Evolutionary conservation across 2,888 invertebrate genomes (phyloP).

Genomic region (Chymomyza procnemis): DNA sequence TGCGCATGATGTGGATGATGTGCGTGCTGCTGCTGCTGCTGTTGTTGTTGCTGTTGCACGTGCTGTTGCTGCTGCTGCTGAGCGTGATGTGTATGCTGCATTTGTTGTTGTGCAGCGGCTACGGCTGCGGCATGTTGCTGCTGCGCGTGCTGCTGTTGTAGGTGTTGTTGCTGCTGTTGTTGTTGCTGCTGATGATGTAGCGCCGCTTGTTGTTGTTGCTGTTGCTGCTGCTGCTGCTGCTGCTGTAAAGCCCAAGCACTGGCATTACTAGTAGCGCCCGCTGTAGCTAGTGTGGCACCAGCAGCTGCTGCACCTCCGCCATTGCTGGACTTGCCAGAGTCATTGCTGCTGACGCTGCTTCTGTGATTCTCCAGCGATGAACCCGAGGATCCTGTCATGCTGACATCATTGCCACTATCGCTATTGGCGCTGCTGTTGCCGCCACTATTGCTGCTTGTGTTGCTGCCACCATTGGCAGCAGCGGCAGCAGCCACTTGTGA

Average conservation of each 20-base stretch:
- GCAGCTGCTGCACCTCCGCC: background rate
- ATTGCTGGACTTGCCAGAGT: constrained; percentile 50
- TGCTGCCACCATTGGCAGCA: constrained; percentile 40
- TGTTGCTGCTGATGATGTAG: constrained; percentile 43
- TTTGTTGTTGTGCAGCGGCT: constrained; percentile 57
- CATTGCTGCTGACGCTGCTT: constrained; percentile 63
- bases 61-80: constrained; percentile 47
- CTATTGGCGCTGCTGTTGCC: constrained; percentile 46
- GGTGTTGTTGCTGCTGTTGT: constrained; percentile 46
- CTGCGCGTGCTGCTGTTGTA: constrained; percentile 65
- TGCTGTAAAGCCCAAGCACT: constrained; percentile 48
- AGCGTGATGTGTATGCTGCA: constrained; percentile 50
- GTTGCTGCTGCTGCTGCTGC: constrained; percentile 51
- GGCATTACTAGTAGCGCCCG: constrained; percentile 49
- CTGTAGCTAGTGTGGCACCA: constrained; percentile 37
- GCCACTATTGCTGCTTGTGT: constrained; percentile 40
- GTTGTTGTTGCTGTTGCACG: constrained; percentile 37
- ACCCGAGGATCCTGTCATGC: constrained; percentile 39
- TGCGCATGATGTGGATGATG: constrained; percentile 58
- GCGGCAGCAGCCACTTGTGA: constrained; percentile 66
- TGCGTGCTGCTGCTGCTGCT: constrained; percentile 27
- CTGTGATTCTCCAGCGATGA: constrained; percentile 53
- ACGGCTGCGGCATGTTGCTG: constrained; percentile 60
- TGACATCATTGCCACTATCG: constrained; percentile 42
- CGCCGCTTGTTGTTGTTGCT: constrained; percentile 28